These are phyloP conservation scores for Zaprionus kolodkinae DNA, from an alignment of 1,140 invertebrate species.

Conservation along the genomic window DNA sequence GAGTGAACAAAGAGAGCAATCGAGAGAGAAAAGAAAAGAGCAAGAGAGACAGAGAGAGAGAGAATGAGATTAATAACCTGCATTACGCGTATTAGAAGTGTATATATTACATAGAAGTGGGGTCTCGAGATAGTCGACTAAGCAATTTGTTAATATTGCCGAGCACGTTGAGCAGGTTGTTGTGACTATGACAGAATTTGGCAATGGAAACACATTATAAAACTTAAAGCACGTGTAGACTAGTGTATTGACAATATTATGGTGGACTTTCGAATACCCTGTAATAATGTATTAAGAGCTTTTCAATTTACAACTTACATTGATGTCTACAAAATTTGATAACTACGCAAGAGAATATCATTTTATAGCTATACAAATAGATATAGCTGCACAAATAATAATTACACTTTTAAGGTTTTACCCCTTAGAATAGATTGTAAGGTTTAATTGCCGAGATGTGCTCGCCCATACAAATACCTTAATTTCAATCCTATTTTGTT, in stretches of 20 bases:
- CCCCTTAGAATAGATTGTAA: not conserved
- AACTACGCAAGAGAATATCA: no score
- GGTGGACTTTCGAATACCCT: not conserved
- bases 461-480: not conserved
- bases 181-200: not conserved
- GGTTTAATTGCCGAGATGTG: not conserved
- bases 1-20: conserved; percentile 3
- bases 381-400: not conserved
- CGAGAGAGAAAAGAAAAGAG: not conserved
- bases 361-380: not conserved
- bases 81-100: conserved; percentile 8
- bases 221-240: conserved; percentile 11
- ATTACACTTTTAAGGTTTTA: not conserved
- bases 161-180: conserved; percentile 24
- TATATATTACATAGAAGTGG: not conserved
- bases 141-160: conserved; percentile 26
- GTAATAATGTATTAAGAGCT: not conserved
- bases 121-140: not conserved
- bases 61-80: not conserved
- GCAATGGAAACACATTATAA: not conserved
- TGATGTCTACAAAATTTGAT: not conserved
- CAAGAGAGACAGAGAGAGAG: not conserved
- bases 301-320: not conserved
- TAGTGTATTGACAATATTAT: not conserved
- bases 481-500: not conserved